These are phyloP conservation scores for Mythimna albipuncta DNA, from an alignment of 2,888 invertebrate species.

Conservation along the genomic window DNA sequence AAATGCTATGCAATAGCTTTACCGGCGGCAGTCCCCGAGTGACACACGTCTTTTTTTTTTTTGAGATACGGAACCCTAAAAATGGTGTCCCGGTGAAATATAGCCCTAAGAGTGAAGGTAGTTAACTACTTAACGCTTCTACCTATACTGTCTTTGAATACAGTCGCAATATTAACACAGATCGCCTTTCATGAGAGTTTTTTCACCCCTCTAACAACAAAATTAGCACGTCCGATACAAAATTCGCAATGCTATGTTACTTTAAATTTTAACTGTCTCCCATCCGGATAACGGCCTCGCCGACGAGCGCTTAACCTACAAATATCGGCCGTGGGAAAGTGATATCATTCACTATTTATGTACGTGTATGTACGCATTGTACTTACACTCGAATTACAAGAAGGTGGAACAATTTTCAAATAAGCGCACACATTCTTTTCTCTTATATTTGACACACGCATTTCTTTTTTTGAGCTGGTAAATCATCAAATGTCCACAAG, in stretches of 20 bases:
- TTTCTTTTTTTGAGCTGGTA: too few relatives aligned
- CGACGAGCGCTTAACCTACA: constrained; percentile 54
- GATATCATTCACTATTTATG: background rate
- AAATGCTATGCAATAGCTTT: too few relatives aligned
- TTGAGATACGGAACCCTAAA: too few relatives aligned
- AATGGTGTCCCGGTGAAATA: too few relatives aligned
- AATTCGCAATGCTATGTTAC: constrained; percentile 38
- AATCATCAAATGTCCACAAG: too few relatives aligned
- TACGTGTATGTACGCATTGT: background rate
- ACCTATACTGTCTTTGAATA: too few relatives aligned
- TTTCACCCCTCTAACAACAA: background rate
- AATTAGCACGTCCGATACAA: constrained; percentile 1
- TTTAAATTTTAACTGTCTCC: constrained; percentile 46
- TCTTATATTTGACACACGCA: background rate
- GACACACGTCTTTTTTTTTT: too few relatives aligned
- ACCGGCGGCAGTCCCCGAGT: too few relatives aligned
- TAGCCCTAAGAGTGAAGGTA: too few relatives aligned
- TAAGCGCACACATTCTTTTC: background rate
- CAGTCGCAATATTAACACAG: background rate
- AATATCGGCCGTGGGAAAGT: constrained; percentile 52
- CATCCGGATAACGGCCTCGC: constrained; percentile 59
- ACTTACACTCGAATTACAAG: background rate
- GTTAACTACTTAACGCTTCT: background rate
- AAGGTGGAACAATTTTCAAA: background rate
- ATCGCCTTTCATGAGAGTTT: constrained; percentile 5